Base-by-base conservation (phyloP, 2,888 invertebrate genomes). In the Trissonchulus latispiculum region DNA sequence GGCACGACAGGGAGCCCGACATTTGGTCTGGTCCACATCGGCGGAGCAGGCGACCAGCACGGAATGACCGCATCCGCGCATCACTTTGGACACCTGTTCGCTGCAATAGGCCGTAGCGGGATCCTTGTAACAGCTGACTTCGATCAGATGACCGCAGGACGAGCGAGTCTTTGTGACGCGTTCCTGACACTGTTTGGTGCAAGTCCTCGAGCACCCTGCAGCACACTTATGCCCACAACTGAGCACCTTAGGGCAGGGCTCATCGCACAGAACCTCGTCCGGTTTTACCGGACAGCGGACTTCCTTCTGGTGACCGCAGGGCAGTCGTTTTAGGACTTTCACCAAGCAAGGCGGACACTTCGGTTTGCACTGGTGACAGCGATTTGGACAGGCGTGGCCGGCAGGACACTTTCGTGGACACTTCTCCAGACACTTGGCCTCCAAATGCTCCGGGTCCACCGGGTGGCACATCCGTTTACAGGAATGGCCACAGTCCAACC, bases 381-480 rank as follows among this genome's bases (percentile, higher is more conserved):
- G 74, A 76, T 85, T 86, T 8, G 77, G 76, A 76, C 88, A 88
- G 71, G 81, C 82, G 77, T 88, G 88, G 0, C 84, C 79, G 8
- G 8, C 81, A 0, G 80, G 82, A 79, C 89, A 89, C 85, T 35
- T 80, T 80, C 73, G 86, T 86, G 1, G 83, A 79, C 89, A 89
- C 35, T 79, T 79, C 61, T 74, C 23, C 36, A 62, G 1, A 29
- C 89, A 89, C 73, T 81, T 82, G 31, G 85, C 86, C 0, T 77
- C 68, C 0, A 71, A 35, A 78, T 90, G 90, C 0, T 85, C 82
- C 32, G 84, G 81, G 77, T 90, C 88, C 70, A 84, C 83, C 1
- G 85, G 83, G 78, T 90, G 90, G 79, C 90, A 90, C 23, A 86
- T 78, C 59, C 84, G 83, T 0, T 82, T 82, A 81, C 90, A 91